Evolutionary conservation across 2,113 vertebrate genomes (phyloP).

Genomic region (Laticauda laticaudata): DNA sequence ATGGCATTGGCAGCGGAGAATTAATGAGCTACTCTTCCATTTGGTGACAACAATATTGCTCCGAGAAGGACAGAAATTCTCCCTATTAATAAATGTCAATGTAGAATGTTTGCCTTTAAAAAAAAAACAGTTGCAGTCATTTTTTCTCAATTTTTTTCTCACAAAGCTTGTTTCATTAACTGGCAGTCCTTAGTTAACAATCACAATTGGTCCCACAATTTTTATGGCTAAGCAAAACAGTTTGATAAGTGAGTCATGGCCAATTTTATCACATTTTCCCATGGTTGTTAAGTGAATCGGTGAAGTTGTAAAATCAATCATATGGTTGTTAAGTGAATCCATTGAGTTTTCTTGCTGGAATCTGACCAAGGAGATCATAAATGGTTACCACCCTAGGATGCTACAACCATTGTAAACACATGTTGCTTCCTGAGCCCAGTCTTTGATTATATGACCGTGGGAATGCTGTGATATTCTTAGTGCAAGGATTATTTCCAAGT

Average conservation of each 20-base stretch:
- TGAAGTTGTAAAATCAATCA: neutral
- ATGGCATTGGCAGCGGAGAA: neutral
- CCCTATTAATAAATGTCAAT: neutral
- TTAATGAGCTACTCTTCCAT: neutral
- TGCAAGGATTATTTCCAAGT: neutral
- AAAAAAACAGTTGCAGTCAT: neutral
- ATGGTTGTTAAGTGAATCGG: neutral
- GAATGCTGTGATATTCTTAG: neutral
- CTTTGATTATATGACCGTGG: neutral
- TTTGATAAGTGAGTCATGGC: neutral
- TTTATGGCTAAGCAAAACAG: neutral
- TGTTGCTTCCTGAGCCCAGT: too few species aligned
- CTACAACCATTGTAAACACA: neutral
- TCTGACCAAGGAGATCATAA: neutral
- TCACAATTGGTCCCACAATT: neutral
- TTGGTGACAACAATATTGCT: neutral
- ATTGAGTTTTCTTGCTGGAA: neutral
- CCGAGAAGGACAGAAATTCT: neutral
- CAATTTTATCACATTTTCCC: neutral
- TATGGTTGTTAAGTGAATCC: neutral
- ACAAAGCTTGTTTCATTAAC: neutral
- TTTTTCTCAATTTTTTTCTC: neutral
- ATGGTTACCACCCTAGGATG: neutral
- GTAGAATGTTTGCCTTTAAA: neutral
- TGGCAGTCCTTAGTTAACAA: neutral